phyloP scores from a whole-genome alignment of 2,888 invertebrate genomes.

The Cheilosia pagana region DNA sequence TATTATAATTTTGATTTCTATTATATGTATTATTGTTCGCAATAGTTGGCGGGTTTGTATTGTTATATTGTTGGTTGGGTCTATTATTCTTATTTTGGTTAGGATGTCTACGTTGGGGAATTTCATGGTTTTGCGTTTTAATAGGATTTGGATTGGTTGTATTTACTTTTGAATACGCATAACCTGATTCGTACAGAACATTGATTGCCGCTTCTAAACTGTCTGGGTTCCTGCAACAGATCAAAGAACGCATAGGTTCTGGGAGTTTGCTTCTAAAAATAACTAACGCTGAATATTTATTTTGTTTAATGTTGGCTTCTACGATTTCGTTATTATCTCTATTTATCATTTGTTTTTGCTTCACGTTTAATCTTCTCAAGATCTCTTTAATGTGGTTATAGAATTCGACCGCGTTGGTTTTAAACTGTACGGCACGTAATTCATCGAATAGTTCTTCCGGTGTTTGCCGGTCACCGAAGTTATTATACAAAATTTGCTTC shows the following conservation, averaged over 20 bases:
- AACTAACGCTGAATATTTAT: slow-evolving; percentile 16
- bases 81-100: no score
- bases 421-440: slow-evolving; percentile 21
- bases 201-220: slow-evolving; percentile 14
- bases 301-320: slow-evolving; percentile 22
- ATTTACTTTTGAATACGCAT: not conserved
- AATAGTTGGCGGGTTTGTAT: no score
- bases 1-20: no score
- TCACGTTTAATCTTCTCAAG: slow-evolving; percentile 24
- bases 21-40: no score
- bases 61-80: no score
- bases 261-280: slow-evolving; percentile 26
- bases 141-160: no score
- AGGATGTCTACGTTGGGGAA: not conserved
- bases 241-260: slow-evolving; percentile 22
- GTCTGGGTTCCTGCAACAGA: slow-evolving; percentile 21
- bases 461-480: slow-evolving; percentile 50
- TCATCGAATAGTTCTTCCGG: slow-evolving; percentile 45
- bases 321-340: not conserved
- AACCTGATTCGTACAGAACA: slow-evolving; percentile 22
- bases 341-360: slow-evolving; percentile 23
- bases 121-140: not conserved
- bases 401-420: slow-evolving; percentile 34
- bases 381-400: slow-evolving; percentile 35
- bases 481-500: slow-evolving; percentile 26